These are phyloP conservation scores for Catharus ustulatus DNA, from an alignment of 2,797 vertebrate genomes.

Conservation along the genomic window DNA sequence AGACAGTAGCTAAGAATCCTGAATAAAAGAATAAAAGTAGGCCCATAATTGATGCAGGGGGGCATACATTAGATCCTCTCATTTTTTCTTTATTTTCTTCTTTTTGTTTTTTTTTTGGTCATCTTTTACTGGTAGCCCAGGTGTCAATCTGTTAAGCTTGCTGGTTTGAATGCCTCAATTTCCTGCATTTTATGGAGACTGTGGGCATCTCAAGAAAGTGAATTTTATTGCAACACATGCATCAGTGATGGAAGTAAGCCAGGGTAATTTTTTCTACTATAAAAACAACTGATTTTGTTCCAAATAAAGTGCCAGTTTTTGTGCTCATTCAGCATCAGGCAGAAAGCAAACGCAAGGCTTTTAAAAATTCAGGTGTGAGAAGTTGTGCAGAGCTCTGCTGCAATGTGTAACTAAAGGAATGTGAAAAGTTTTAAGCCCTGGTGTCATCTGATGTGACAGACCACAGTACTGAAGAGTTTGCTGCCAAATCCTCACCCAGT, in stretches of 20 bases:
- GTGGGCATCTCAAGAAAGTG: not conserved
- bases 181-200: not conserved
- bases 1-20: not conserved
- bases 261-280: not conserved
- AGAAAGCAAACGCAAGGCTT: not conserved
- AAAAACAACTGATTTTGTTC: not conserved
- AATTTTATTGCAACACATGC: not conserved
- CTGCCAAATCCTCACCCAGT: constrained; percentile 36
- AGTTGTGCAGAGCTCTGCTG: not conserved
- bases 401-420: not conserved
- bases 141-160: not conserved
- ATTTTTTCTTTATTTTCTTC: no score
- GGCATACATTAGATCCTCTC: not conserved
- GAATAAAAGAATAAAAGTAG: not conserved
- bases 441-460: constrained; percentile 6
- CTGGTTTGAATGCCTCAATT: not conserved
- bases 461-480: not conserved
- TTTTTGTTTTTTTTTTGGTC: no score
- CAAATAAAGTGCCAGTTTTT: not conserved
- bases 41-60: not conserved
- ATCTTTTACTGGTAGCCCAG: not conserved
- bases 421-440: constrained; percentile 6
- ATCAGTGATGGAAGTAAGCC: not conserved
- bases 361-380: not conserved
- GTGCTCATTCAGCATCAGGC: not conserved